Evolutionary conservation across 2,888 invertebrate genomes (phyloP).

Genomic region (Apamea anceps): DNA sequence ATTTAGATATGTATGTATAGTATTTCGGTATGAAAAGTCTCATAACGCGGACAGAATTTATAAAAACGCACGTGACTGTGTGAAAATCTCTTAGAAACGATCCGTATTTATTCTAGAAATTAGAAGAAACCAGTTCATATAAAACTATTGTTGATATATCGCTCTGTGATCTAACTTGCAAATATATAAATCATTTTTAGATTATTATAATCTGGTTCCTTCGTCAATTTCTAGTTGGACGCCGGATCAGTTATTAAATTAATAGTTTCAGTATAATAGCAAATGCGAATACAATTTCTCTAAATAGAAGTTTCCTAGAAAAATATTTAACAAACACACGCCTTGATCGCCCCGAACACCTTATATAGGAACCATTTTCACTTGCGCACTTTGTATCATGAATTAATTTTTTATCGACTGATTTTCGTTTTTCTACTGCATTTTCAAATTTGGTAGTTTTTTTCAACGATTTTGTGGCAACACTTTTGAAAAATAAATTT

Average conservation of each 20-base stretch:
- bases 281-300: slow-evolving; percentile 76
- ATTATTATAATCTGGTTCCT: slow-evolving; percentile 44
- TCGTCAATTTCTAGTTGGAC: slow-evolving; percentile 50
- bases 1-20: slow-evolving; percentile 76
- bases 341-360: slow-evolving; percentile 78
- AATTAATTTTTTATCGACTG: slow-evolving; percentile 65
- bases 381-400: slow-evolving; percentile 74
- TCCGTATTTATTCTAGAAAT: slow-evolving; percentile 57
- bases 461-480: slow-evolving; percentile 74
- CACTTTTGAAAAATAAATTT: slow-evolving; percentile 72
- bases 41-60: slow-evolving; percentile 60
- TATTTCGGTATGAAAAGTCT: slow-evolving; percentile 65
- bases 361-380: slow-evolving; percentile 71
- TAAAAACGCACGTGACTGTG: slow-evolving; percentile 54
- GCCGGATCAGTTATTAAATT: slow-evolving; percentile 68
- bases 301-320: slow-evolving; percentile 71
- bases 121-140: slow-evolving; percentile 48
- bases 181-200: slow-evolving; percentile 46
- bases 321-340: slow-evolving; percentile 76
- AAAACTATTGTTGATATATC: slow-evolving; percentile 46
- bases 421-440: slow-evolving; percentile 69
- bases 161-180: slow-evolving; percentile 44
- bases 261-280: slow-evolving; percentile 79
- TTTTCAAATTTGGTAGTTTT: slow-evolving; percentile 67
- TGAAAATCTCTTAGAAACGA: slow-evolving; percentile 52